Conservation (phyloP, 2,113 vertebrate genomes). For the Limanda limanda region DNA sequence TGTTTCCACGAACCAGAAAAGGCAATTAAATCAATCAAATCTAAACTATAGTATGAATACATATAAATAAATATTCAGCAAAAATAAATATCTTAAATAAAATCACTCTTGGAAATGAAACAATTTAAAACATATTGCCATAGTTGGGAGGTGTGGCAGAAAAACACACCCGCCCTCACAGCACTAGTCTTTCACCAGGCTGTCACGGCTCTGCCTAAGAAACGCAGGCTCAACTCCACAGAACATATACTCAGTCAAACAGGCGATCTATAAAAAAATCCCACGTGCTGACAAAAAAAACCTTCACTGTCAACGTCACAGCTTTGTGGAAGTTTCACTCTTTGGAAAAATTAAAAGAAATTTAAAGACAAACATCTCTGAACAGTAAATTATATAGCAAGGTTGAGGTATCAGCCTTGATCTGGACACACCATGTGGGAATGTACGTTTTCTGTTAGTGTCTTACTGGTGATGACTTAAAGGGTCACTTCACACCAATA, state of each 20-base stretch:
- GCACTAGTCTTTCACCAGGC: background rate
- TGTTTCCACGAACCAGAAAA: conserved; percentile 14
- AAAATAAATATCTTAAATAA: conserved; percentile 73
- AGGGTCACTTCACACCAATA: conserved; percentile 28
- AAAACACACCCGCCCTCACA: conserved; percentile 11
- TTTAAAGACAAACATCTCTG: background rate
- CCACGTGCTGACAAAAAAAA: background rate
- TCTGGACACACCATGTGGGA: conserved; percentile 5
- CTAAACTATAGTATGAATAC: conserved; percentile 55
- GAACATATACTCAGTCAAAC: background rate
- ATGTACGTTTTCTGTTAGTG: background rate
- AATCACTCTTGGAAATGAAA: conserved; percentile 41
- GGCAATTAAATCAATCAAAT: conserved; percentile 44
- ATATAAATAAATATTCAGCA: conserved; percentile 45
- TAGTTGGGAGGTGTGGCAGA: conserved; percentile 33
- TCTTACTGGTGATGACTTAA: background rate
- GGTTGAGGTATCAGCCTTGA: background rate
- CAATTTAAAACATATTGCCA: conserved; percentile 43
- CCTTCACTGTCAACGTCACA: background rate
- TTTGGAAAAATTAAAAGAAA: conserved; percentile 35
- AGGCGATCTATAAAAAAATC: background rate
- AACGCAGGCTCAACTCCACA: background rate
- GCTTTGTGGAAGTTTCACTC: conserved; percentile 14
- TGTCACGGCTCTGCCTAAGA: background rate
- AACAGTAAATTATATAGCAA: background rate